Percentiles rank a stretch among this genome's conserved stretches.
These are phyloP conservation scores for Acanthacorydalis orientalis DNA, from an alignment of 2,888 invertebrate genomes.

Conservation along the genomic window DNA sequence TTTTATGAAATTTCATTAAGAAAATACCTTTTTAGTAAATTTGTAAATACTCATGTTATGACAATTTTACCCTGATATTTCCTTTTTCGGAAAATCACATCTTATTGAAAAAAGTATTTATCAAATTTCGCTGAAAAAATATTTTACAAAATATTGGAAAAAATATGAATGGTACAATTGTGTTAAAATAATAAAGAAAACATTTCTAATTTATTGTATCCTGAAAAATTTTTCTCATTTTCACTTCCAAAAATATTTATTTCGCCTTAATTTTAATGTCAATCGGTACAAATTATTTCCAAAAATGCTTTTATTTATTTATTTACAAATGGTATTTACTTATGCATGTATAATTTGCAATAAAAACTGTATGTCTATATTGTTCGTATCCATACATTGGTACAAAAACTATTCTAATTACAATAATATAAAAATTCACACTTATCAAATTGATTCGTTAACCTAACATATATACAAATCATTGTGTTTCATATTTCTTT, in stretches of 20 bases:
- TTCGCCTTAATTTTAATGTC: not conserved
- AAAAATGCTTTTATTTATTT: not conserved
- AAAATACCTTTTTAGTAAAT: not conserved
- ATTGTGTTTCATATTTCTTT: not conserved
- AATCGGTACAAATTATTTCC: too few species aligned
- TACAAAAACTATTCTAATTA: not conserved
- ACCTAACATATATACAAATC: not conserved
- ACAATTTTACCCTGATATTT: not conserved
- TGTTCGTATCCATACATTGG: not conserved
- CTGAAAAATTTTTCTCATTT: not conserved
- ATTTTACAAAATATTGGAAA: too few species aligned
- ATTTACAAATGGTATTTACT: not conserved
- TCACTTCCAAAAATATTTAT: conserved; percentile 1
- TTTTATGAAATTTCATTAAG: not conserved
- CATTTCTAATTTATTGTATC: not conserved
- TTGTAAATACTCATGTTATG: not conserved
- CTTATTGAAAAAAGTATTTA: not conserved
- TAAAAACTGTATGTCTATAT: not conserved
- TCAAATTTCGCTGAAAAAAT: not conserved
- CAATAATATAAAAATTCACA: not conserved
- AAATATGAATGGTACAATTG: too few species aligned
- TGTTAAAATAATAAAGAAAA: too few species aligned
- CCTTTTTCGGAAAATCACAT: not conserved
- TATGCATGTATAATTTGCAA: not conserved
- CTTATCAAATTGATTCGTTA: not conserved